Conservation (phyloP, 2,888 invertebrate species). For the Acrobeloides nanus region DNA sequence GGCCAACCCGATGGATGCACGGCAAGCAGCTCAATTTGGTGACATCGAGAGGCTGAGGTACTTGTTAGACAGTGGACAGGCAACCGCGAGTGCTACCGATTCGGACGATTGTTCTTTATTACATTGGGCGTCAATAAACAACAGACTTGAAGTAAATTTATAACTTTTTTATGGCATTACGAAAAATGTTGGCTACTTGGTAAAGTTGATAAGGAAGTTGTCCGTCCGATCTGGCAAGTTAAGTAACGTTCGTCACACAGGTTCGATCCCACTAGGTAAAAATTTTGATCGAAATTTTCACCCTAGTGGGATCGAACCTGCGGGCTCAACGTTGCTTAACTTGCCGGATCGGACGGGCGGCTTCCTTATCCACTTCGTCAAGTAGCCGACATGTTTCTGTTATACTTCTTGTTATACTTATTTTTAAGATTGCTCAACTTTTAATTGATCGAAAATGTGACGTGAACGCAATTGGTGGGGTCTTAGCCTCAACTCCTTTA, state of each 20-base stretch:
- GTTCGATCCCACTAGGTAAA: too few relatives aligned
- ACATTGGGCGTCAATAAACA: slow-evolving; percentile 99
- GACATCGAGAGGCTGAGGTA: slow-evolving; percentile 67
- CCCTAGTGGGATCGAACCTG: too few relatives aligned
- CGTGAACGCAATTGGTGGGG: slow-evolving; percentile 90
- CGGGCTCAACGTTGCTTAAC: too few relatives aligned
- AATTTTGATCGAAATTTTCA: too few relatives aligned
- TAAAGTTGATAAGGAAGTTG: too few relatives aligned
- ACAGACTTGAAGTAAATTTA: slow-evolving; percentile 78
- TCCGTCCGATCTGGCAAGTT: too few relatives aligned
- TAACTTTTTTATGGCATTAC: slow-evolving; percentile 51
- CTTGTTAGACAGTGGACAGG: slow-evolving; percentile 73
- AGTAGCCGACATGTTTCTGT: not conserved
- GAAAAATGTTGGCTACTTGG: too few relatives aligned
- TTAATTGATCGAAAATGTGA: slow-evolving; percentile 46
- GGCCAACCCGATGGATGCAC: slow-evolving; percentile 18
- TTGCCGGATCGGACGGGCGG: too few relatives aligned
- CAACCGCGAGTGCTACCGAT: slow-evolving; percentile 59
- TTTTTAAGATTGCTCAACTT: slow-evolving; percentile 30
- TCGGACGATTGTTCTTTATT: slow-evolving; percentile 86
- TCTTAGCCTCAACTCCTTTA: slow-evolving; percentile 85
- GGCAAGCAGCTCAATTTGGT: slow-evolving; percentile 89
- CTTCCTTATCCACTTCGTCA: too few relatives aligned
- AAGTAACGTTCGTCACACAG: too few relatives aligned
- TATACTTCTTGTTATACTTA: slow-evolving; percentile 5